A percentile compares a stretch with the other conserved stretches of the same genome.
Evolutionary conservation across 2,888 invertebrate genomes (phyloP).

Genomic region (Morpho achilles): DNA sequence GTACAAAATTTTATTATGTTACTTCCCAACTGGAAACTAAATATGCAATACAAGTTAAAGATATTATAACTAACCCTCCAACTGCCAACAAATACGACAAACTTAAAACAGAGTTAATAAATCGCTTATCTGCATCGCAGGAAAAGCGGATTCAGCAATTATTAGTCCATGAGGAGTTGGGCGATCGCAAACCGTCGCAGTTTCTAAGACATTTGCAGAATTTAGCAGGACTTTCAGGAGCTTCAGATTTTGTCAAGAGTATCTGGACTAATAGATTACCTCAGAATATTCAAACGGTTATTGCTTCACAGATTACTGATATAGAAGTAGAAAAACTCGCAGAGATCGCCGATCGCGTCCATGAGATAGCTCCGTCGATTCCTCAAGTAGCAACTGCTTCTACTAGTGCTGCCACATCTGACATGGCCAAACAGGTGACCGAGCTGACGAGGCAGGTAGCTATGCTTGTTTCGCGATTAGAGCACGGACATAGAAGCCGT

Average conservation of each 20-base stretch:
- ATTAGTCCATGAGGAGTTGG: constrained; percentile 27
- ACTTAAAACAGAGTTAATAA: constrained; percentile 15
- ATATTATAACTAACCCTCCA: constrained; percentile 8
- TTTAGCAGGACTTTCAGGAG: constrained; percentile 20
- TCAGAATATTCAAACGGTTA: neutral
- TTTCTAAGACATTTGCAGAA: constrained; percentile 26
- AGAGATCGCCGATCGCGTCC: neutral
- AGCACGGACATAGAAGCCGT: too few relatives aligned
- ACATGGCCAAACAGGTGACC: constrained; percentile 2
- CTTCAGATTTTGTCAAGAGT: constrained; percentile 4
- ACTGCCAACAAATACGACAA: constrained; percentile 13
- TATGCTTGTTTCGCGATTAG: neutral
- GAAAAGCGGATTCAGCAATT: constrained; percentile 28
- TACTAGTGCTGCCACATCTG: neutral
- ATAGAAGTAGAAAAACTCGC: too few relatives aligned
- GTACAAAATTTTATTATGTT: constrained; percentile 15
- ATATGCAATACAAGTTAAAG: constrained; percentile 8
- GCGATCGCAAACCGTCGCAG: constrained; percentile 27
- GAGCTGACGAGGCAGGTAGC: constrained; percentile 12
- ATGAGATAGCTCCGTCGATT: constrained; percentile 6
- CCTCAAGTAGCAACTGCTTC: constrained; percentile 14
- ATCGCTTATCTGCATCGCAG: constrained; percentile 22
- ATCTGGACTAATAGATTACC: constrained; percentile 6
- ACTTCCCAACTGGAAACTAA: constrained; percentile 7
- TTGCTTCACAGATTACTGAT: too few relatives aligned